These are phyloP conservation scores for Lepidurus apus DNA, from an alignment of 1,140 invertebrate genomes.

Conservation along the genomic window DNA sequence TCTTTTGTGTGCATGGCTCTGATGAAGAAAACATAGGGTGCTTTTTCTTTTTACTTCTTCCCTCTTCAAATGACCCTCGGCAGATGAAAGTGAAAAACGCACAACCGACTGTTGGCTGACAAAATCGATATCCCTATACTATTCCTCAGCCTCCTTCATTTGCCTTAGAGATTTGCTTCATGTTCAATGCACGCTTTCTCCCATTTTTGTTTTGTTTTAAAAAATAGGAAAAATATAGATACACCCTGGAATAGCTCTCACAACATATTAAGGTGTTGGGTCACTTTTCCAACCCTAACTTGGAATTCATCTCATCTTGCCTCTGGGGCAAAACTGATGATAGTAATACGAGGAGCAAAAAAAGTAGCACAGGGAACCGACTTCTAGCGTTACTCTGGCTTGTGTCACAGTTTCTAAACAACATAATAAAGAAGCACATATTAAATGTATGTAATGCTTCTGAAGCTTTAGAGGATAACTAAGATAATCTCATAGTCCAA, in stretches of 20 bases:
- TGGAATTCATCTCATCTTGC: neutral
- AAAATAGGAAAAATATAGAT: too few relatives aligned
- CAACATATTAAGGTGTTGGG: neutral
- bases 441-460: too few relatives aligned
- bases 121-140: neutral
- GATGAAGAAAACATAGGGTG: slow-evolving; percentile 21
- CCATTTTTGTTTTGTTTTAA: too few relatives aligned
- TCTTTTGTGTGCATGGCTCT: neutral
- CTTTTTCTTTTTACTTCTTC: neutral
- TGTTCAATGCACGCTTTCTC: neutral
- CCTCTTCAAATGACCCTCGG: neutral
- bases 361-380: too few relatives aligned
- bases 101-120: neutral
- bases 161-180: neutral
- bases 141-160: neutral
- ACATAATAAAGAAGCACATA: too few relatives aligned
- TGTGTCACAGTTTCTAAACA: too few relatives aligned
- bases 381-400: too few relatives aligned
- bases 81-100: neutral
- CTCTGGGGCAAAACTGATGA: neutral
- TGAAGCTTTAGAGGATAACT: too few relatives aligned
- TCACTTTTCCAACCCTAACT: neutral
- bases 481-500: too few relatives aligned
- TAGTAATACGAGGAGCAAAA: neutral
- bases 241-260: neutral